Conservation (phyloP, 2,797 vertebrate genomes). For the Lepilemur ruficaudatus region DNA sequence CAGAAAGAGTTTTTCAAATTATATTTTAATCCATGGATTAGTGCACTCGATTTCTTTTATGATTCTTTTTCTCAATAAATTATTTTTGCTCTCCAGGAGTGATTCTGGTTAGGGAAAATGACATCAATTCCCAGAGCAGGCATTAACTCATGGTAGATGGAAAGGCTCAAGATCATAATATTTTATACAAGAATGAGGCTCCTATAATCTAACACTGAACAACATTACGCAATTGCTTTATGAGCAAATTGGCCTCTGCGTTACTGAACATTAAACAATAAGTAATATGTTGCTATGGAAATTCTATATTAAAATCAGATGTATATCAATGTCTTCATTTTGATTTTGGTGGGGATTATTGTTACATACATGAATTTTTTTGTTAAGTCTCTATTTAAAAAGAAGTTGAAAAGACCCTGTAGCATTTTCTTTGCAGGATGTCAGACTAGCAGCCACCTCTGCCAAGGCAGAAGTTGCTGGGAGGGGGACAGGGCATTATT, state of each 20-base stretch:
- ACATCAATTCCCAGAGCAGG: conserved; percentile 74
- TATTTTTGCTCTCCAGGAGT: conserved; percentile 70
- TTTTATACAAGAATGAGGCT: conserved; percentile 49
- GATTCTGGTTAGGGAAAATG: conserved; percentile 59
- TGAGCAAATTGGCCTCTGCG: background rate
- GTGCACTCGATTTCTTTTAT: conserved; percentile 69
- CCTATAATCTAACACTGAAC: conserved; percentile 10
- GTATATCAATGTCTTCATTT: conserved; percentile 41
- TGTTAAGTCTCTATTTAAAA: background rate
- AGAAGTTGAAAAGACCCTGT: background rate
- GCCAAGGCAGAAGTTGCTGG: background rate
- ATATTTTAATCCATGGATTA: conserved; percentile 77
- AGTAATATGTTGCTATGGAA: conserved; percentile 49
- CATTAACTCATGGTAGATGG: conserved; percentile 71
- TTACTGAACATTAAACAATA: background rate
- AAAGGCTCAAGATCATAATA: conserved; percentile 65
- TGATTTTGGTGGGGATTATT: background rate
- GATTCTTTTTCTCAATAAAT: conserved; percentile 73
- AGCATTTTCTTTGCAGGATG: background rate
- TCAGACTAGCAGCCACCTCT: background rate
- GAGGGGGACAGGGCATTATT: background rate
- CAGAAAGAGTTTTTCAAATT: conserved; percentile 43
- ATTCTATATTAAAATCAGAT: conserved; percentile 50
- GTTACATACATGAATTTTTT: background rate
- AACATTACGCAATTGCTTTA: conserved; percentile 28